A percentile compares a stretch with the other conserved stretches of the same genome.
Evolutionary conservation across 2,113 vertebrate species (phyloP).

Genomic region (Apeltes quadracus): DNA sequence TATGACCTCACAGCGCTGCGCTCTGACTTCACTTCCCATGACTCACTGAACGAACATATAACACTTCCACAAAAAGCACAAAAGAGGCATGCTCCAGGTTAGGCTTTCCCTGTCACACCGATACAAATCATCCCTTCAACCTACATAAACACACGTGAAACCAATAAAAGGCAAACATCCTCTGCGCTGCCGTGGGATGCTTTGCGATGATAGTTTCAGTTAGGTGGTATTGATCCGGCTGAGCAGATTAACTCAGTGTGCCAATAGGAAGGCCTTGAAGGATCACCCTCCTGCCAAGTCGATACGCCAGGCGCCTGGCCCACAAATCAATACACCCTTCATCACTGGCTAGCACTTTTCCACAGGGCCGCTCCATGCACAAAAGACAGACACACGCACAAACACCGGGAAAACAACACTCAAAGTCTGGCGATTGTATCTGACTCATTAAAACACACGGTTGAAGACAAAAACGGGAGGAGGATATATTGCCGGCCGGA

Average conservation of each 20-base stretch:
- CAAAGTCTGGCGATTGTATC: conserved; percentile 7
- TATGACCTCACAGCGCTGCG: conserved; percentile 65
- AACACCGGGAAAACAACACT: conserved; percentile 18
- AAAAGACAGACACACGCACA: conserved; percentile 19
- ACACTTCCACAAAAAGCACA: conserved; percentile 48
- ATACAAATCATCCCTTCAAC: conserved; percentile 62
- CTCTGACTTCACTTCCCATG: conserved; percentile 62
- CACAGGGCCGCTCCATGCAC: conserved; percentile 49
- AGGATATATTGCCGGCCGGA: conserved; percentile 45
- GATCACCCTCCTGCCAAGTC: conserved; percentile 71
- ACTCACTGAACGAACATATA: conserved; percentile 61
- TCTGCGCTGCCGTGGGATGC: conserved; percentile 61
- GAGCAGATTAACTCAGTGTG: conserved; percentile 80
- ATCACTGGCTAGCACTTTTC: conserved; percentile 67
- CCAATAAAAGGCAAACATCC: conserved; percentile 64
- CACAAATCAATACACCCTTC: conserved; percentile 75
- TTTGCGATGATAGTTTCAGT: conserved; percentile 78
- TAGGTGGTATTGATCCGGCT: conserved; percentile 72
- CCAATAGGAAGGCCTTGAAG: conserved; percentile 78
- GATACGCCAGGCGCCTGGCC: conserved; percentile 73
- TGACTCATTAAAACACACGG: no score
- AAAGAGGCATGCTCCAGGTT: conserved; percentile 39
- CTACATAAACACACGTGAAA: conserved; percentile 59
- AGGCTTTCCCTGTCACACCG: conserved; percentile 40
- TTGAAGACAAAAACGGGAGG: conserved; percentile 17